Base-by-base conservation (phyloP, 2,888 invertebrate genomes). In the Dryobota labecula region DNA sequence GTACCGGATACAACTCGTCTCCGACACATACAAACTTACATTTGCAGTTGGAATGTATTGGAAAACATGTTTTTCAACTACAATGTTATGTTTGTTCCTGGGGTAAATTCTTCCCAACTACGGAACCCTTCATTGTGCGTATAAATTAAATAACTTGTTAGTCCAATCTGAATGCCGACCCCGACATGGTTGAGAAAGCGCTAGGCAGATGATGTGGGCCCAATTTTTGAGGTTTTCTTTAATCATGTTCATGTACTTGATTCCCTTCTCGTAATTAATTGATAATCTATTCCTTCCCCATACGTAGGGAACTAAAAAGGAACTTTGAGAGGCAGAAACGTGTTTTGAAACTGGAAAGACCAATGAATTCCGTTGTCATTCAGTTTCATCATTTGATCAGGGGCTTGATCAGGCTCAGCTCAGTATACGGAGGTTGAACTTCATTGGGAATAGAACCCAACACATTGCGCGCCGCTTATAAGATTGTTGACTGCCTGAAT, bases 401-500 rank as follows among this genome's bases (percentile, higher is more conserved):
- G 20, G n/a, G n/a, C 11, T 13, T 13, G 49, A 49, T 49, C 49
- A 24, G 53, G 9, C 18, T 38, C 6, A 20, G 24, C 38, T 41
- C 38, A 18, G n/a, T 24, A 0, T 9, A 38, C 24, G 57, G 18
- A 38, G n/a, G 24, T 49, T 49, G 30, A 13, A 54, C 33, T 20
- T 54, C 20, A 33, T 33, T 13, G 13, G 20, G 20, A 30, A 30
- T 54, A 30, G 20, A 54, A 30, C 20, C 20, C 11, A 20, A 54
- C 18, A 30, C 9, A 30, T 53, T 53, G 20, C 24, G 24, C 36
- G 2, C 18, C 18, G 5, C 18, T 24, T 11, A 9, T 11, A 11
- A 11, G 51, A 33, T 53, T 27, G 51, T 36, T 53, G 70, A 69
- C 51, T 36, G 49, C 7, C 36, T 36, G 27, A 66, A 27, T 3